Conservation (phyloP, 2,888 invertebrate genomes). For the Callimorpha dominula region DNA sequence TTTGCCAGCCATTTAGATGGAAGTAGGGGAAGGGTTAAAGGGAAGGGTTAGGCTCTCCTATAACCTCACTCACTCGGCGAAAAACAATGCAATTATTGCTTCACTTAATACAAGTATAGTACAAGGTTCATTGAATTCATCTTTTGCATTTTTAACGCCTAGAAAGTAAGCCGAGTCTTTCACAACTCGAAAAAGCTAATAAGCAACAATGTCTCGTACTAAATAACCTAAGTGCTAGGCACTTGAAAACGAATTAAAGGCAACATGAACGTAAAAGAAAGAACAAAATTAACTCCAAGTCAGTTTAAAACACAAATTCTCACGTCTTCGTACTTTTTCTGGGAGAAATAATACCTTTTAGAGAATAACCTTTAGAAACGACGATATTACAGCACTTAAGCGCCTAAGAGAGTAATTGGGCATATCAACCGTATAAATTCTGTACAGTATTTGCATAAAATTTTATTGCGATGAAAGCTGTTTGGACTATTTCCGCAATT, state of each 20-base stretch:
- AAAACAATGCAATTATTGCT: too few relatives aligned
- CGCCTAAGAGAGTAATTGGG: conserved; percentile 66
- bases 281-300: conserved; percentile 54
- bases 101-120: neutral
- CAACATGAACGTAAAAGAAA: conserved; percentile 53
- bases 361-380: conserved; percentile 55
- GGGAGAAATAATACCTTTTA: conserved; percentile 50
- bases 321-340: conserved; percentile 56
- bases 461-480: conserved; percentile 61
- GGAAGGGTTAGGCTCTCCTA: too few relatives aligned
- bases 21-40: too few relatives aligned
- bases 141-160: neutral
- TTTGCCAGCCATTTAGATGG: too few relatives aligned
- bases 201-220: conserved; percentile 31
- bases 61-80: too few relatives aligned
- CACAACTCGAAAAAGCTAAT: conserved; percentile 38
- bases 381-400: conserved; percentile 60
- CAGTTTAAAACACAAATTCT: conserved; percentile 55
- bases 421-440: conserved; percentile 68
- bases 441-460: conserved; percentile 66
- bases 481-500: conserved; percentile 44
- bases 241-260: conserved; percentile 33
- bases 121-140: neutral
- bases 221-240: conserved; percentile 32
- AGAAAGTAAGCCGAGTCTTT: conserved; percentile 13